These are phyloP conservation scores for Neomorphus geoffroyi DNA, from an alignment of 2,797 vertebrate genomes.

Conservation along the genomic window DNA sequence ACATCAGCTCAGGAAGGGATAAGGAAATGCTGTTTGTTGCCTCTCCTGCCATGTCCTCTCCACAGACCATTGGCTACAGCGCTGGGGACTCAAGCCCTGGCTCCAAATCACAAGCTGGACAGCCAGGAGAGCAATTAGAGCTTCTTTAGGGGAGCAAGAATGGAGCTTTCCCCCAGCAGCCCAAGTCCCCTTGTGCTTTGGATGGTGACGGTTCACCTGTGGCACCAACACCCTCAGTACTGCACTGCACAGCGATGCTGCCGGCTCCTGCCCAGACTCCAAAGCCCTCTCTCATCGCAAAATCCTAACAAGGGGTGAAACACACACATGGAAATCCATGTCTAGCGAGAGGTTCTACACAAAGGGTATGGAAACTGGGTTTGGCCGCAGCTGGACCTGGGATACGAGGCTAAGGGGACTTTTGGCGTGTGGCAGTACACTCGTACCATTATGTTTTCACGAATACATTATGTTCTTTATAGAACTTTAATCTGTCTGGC, in stretches of 20 bases:
- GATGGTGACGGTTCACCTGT: neutral
- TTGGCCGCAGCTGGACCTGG: neutral
- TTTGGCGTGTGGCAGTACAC: neutral
- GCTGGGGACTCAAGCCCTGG: neutral
- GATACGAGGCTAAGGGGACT: neutral
- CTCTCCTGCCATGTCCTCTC: rapidly evolving
- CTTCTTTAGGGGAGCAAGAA: neutral
- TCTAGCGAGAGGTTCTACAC: neutral
- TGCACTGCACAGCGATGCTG: rapidly evolving
- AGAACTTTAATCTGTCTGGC: neutral
- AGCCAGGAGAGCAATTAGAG: neutral
- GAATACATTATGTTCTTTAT: neutral
- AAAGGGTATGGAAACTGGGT: neutral
- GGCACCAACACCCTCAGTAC: rapidly evolving
- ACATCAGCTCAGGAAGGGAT: neutral
- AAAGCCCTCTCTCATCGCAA: neutral
- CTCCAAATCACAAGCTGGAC: neutral
- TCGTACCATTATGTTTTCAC: neutral
- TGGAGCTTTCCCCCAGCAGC: neutral
- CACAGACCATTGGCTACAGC: rapidly evolving
- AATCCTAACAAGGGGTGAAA: neutral
- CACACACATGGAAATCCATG: neutral
- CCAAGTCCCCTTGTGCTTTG: neutral
- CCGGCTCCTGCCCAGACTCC: neutral
- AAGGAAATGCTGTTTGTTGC: neutral